Base-by-base conservation (phyloP, 2,888 invertebrate genomes). In the Blera fallax region DNA sequence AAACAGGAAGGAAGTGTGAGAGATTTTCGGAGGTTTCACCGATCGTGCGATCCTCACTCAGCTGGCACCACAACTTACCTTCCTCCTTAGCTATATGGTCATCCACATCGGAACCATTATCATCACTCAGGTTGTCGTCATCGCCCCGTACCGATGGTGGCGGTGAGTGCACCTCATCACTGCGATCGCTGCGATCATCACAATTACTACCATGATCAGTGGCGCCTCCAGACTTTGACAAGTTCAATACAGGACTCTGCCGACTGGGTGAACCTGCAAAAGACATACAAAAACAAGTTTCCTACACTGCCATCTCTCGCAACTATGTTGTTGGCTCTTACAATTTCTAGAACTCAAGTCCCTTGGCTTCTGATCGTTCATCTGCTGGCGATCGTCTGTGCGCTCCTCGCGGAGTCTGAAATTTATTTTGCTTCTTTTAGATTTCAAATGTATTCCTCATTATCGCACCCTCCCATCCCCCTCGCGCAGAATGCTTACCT, bases 221-320 rank as follows among this genome's bases (percentile, higher is more conserved):
- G 70, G 91, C 95, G 90, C 93, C 95, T 69, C 96, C 97, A 76
- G 96, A 97, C 93, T 98, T 98, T 72, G 98, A 97, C 79, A 98
- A 94, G 93, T 98, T 98, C 89, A 98, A 93, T 88, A 98, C 97
- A 87, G 98, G 98, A 95, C 97, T 98, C 93, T 97, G 97, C 72
- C 96, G 96, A 89, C 96, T 96, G 87, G 97, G 96, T 83, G 97
- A 97, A 93, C 88, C 93, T 93, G 88, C 88, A 43, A 72, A 70
- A 32, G 54, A 50, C 11, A 54, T 14, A 64, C 10, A 65, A 3
- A n/a, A 62, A 76, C 48, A 37, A 48, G 24, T 8, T 67, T 60
- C 14, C 8, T 29, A 24, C 16, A 69, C 1, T 18, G 11, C 45
- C 40, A 5, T 10, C 52, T 14, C 3, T 16, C 37, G 11, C 52